Base-by-base conservation (phyloP, 2,888 invertebrate genomes). In the Aleiodes leptofemur region DNA sequence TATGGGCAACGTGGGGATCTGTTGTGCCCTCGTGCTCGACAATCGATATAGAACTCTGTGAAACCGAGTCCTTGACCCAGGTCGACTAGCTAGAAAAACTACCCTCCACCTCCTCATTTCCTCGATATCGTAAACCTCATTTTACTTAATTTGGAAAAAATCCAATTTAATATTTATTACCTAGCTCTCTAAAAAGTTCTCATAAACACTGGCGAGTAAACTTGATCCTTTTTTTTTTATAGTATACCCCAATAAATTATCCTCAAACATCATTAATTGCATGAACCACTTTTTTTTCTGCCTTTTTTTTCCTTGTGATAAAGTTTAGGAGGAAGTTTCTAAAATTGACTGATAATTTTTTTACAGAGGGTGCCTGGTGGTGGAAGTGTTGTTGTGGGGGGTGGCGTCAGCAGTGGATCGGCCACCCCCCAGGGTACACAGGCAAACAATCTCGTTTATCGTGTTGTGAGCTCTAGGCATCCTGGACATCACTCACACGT, bases 361-460 rank as follows among this genome's bases (percentile, higher is more conserved):
- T 77, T 78, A 43, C 82, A 88, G 88, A 87, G 86, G 80, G 87
- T 87, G 86, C 87, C 88, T 80, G 88, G 87, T 79, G 84, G 86
- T 80, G 86, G 88, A 69, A 82, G 84, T 79, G 85, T 85, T 80
- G 84, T 86, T 77, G 87, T 87, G 89, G 86, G 88, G 89, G 89
- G 90, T 89, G 88, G 90, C 87, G 78, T 80, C 82, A 81, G 80
- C 79, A 83, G 87, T 81, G 84, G 87, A 81, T 84, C 86, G 82
- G 87, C 88, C 88, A 87, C 87, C 88, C 88, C 88, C 88, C 88
- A 86, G 84, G 87, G 87, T 81, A 87, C 87, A 77, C 88, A 87
- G 81, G 82, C 84, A 71, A 86, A 86, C 79, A 86, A 86, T 81
- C 82, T 87, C 74, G 87, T 88, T 76, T 89, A 90, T 84, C 85